Evolutionary conservation across 2,113 vertebrate species (phyloP).

Genomic region (Benitochromis conjunctus): DNA sequence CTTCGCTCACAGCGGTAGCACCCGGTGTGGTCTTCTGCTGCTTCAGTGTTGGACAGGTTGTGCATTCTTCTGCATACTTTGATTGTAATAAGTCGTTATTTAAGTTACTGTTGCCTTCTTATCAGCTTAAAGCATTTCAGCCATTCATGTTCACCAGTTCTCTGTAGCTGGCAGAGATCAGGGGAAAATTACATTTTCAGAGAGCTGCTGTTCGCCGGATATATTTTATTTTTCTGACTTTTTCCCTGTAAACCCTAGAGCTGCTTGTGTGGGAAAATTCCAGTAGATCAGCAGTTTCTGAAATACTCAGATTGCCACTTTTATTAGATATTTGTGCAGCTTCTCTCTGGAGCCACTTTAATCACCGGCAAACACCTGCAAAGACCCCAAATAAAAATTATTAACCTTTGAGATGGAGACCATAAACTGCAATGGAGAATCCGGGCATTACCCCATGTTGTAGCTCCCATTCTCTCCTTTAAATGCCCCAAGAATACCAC

Average conservation of each 20-base stretch:
- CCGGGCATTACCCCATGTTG: background rate
- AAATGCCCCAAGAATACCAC: background rate
- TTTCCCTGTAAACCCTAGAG: background rate
- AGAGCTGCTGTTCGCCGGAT: background rate
- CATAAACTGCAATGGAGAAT: background rate
- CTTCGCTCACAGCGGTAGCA: rapidly evolving
- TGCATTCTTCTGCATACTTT: background rate
- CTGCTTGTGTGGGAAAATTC: background rate
- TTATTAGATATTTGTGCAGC: background rate
- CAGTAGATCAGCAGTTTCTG: background rate
- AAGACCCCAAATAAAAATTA: rapidly evolving
- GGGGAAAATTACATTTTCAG: rapidly evolving
- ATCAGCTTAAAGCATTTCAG: background rate
- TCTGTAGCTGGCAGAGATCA: rapidly evolving
- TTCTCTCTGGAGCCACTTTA: background rate
- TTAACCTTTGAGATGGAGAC: background rate
- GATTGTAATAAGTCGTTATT: rapidly evolving
- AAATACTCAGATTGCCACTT: background rate
- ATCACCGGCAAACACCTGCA: background rate
- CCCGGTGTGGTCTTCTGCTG: background rate
- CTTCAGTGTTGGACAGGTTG: background rate
- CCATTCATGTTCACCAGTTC: background rate
- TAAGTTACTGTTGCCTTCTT: background rate
- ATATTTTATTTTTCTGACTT: rapidly evolving
- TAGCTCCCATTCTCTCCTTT: background rate